Conservation (phyloP, 2,797 vertebrate genomes). For the Catharus ustulatus region DNA sequence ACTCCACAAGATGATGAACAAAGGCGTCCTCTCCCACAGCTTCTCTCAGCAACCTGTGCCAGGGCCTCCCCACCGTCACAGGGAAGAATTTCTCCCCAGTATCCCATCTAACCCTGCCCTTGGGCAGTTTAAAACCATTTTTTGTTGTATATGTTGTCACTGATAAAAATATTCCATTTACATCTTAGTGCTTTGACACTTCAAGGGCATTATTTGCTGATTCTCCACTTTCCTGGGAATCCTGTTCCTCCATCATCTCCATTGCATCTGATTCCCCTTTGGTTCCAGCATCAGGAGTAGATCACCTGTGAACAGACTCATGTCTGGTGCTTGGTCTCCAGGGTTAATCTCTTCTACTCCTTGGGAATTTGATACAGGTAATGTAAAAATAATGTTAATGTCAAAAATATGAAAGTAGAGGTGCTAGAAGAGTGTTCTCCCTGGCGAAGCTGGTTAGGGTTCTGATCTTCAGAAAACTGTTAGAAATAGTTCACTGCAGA, state of each 20-base stretch:
- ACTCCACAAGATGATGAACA: not conserved
- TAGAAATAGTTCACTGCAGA: not conserved
- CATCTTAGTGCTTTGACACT: not conserved
- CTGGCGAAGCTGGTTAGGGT: not conserved
- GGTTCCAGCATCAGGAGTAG: not conserved
- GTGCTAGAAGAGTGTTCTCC: not conserved
- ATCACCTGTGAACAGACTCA: not conserved
- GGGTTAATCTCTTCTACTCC: not conserved
- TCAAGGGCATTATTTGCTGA: not conserved
- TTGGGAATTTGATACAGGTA: not conserved
- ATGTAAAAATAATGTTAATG: no score
- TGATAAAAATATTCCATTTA: not conserved
- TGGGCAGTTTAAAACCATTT: not conserved
- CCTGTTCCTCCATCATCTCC: not conserved
- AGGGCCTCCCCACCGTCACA: not conserved
- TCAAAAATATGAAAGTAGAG: not conserved
- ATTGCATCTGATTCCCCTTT: not conserved
- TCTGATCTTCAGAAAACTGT: not conserved
- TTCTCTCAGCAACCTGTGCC: not conserved
- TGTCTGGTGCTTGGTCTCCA: no score
- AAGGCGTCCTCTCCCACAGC: rapidly evolving
- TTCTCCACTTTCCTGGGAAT: not conserved
- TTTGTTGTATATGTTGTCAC: not conserved
- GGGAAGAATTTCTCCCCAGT: not conserved
- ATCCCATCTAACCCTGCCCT: not conserved